Evolutionary conservation across 2,113 vertebrate genomes (phyloP).

Genomic region (Pongo pygmaeus): DNA sequence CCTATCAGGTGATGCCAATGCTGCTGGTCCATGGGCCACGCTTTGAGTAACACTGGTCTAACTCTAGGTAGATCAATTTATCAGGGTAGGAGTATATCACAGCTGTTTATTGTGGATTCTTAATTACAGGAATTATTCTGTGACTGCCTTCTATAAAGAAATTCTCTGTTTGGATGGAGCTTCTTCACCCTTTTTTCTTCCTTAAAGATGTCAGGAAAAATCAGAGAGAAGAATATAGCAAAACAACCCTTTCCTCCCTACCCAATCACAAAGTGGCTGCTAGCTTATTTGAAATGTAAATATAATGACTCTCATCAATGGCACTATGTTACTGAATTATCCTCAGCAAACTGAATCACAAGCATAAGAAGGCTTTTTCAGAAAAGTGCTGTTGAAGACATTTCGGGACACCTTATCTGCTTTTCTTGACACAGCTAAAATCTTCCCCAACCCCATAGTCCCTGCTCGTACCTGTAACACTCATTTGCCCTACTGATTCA

Average conservation of each 20-base stretch:
- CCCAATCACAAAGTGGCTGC: background rate
- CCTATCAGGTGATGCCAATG: background rate
- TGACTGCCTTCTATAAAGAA: background rate
- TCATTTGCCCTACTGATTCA: background rate
- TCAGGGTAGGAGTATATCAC: background rate
- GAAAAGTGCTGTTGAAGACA: background rate
- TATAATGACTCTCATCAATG: background rate
- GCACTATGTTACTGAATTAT: background rate
- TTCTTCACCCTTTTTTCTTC: background rate
- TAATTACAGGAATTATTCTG: background rate
- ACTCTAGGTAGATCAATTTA: background rate
- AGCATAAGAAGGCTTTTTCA: background rate
- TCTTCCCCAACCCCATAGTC: too few relatives aligned
- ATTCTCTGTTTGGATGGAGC: background rate
- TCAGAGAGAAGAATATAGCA: background rate
- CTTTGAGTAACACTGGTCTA: background rate
- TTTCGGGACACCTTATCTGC: background rate
- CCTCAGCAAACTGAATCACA: slow-evolving; percentile 9
- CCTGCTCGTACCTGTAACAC: background rate
- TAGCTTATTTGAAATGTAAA: slow-evolving; percentile 10
- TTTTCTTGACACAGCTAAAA: background rate
- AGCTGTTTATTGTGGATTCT: background rate
- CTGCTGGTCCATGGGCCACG: background rate
- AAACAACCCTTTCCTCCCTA: background rate
- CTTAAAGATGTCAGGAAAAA: background rate